phyloP scores from a whole-genome alignment of 2,113 vertebrate genomes.

The Corydoras sp. region DNA sequence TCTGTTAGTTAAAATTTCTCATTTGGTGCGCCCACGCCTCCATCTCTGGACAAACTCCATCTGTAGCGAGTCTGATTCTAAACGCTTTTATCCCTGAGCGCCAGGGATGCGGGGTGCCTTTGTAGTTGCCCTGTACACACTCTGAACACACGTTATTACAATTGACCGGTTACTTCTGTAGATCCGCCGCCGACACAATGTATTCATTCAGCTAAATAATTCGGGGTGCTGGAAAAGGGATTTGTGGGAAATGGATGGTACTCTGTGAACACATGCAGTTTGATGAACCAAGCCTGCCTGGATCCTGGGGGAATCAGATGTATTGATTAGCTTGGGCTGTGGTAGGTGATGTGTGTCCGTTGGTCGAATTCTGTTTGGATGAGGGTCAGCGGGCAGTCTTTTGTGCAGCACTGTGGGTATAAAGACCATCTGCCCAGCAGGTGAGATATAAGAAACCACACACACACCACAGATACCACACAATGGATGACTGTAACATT shows the following conservation, averaged over 20 bases:
- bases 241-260: constrained; percentile 3
- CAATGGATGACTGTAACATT: no score
- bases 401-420: constrained; percentile 48
- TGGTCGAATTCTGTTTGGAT: constrained; percentile 58
- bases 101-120: constrained; percentile 49
- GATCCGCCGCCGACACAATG: no score
- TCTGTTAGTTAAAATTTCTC: constrained; percentile 54
- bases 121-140: constrained; percentile 17
- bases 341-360: constrained; percentile 52
- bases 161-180: background rate
- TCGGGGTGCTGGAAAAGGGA: background rate
- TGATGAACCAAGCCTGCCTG: constrained; percentile 23
- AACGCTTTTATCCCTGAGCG: constrained; percentile 52
- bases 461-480: background rate
- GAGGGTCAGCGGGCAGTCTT: constrained; percentile 57
- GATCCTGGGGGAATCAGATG: constrained; percentile 45
- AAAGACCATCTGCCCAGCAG: constrained; percentile 61
- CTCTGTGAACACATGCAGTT: background rate
- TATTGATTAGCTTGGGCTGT: constrained; percentile 64
- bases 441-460: constrained; percentile 29
- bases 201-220: no score
- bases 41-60: constrained; percentile 38
- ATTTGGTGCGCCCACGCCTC: constrained; percentile 27
- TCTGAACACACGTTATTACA: background rate
- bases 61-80: constrained; percentile 54